Evolutionary conservation across 2,113 vertebrate genomes (phyloP).

Genomic region (Forbesichthys papilliferus): DNA sequence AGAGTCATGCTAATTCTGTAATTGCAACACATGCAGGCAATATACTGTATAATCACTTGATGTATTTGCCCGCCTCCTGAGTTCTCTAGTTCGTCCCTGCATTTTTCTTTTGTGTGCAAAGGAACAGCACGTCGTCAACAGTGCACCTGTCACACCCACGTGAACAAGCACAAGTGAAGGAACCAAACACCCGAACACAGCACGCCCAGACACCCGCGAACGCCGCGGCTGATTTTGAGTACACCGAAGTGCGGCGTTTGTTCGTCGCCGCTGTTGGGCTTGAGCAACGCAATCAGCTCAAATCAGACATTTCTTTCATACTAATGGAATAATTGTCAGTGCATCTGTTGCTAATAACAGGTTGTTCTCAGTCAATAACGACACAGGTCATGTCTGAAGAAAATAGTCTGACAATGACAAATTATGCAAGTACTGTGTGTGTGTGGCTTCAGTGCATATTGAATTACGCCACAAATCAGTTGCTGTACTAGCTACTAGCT

Average conservation of each 20-base stretch:
- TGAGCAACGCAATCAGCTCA: conserved; percentile 45
- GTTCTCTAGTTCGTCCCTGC: not conserved
- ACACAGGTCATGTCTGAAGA: conserved; percentile 24
- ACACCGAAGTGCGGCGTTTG: conserved; percentile 28
- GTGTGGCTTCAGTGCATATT: not conserved
- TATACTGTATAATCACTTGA: conserved; percentile 44
- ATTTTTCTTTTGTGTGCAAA: not conserved
- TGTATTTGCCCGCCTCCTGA: conserved; percentile 20
- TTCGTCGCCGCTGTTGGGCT: conserved; percentile 38
- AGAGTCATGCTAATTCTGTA: conserved; percentile 30
- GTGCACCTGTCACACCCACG: conserved; percentile 24
- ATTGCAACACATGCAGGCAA: conserved; percentile 36
- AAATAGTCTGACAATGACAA: conserved; percentile 13
- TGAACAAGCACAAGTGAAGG: conserved; percentile 13
- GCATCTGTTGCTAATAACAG: conserved; percentile 47
- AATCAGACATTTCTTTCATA: conserved; percentile 50
- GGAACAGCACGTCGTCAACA: conserved; percentile 40
- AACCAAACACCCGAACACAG: conserved; percentile 28
- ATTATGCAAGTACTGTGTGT: conserved; percentile 2
- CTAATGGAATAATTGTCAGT: conserved; percentile 59
- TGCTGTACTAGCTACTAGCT: not conserved
- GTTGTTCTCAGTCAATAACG: conserved; percentile 27
- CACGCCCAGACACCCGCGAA: conserved; percentile 19
- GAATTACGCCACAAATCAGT: conserved; percentile 16
- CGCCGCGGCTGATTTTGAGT: conserved; percentile 28